Evolutionary conservation across 2,113 vertebrate genomes (phyloP).

Genomic region (Prunella himalayana): DNA sequence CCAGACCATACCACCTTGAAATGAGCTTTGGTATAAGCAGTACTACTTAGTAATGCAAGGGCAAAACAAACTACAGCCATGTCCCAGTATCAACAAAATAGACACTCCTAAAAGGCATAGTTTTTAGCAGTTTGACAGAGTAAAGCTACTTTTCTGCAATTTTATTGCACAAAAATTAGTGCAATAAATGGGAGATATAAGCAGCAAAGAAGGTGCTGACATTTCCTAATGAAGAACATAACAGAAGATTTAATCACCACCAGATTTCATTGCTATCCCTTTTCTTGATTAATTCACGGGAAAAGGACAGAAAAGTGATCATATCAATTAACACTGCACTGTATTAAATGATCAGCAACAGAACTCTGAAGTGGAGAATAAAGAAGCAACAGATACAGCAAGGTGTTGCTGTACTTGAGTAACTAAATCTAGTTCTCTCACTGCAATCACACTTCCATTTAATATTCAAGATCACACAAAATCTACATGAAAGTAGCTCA

Average conservation of each 20-base stretch:
- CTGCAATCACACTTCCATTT: background rate
- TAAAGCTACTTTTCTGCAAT: background rate
- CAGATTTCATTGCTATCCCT: background rate
- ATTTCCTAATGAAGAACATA: background rate
- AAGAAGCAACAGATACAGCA: background rate
- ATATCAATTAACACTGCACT: background rate
- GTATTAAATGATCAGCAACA: background rate
- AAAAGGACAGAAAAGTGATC: background rate
- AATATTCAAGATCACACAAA: background rate
- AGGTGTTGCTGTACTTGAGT: background rate
- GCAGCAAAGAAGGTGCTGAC: background rate
- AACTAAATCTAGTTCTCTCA: background rate
- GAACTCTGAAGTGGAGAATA: background rate
- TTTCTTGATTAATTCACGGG: background rate
- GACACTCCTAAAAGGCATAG: accelerated
- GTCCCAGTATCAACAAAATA: background rate
- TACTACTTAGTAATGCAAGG: background rate
- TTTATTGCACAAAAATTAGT: background rate
- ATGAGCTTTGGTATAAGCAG: background rate
- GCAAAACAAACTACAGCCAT: background rate
- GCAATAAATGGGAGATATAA: background rate
- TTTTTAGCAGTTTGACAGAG: background rate
- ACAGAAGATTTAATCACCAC: background rate
- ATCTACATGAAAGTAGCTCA: background rate
- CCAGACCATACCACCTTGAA: background rate